phyloP scores from a whole-genome alignment of 2,113 vertebrate genomes.

The Rhynchopsitta pachyrhyncha region DNA sequence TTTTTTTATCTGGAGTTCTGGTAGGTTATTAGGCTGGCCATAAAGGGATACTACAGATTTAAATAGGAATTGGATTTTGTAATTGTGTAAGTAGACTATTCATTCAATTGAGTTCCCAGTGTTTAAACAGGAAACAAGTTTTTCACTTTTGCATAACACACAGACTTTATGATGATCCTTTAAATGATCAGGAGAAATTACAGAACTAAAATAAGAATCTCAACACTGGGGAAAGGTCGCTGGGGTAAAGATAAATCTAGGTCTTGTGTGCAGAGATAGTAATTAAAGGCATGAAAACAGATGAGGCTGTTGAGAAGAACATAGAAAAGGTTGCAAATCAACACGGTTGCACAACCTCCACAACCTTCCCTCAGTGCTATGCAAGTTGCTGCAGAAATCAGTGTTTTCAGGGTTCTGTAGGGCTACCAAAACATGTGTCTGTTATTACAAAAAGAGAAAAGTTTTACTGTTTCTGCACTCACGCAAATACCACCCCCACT shows the following conservation, averaged over 20 bases:
- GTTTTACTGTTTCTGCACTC: not conserved
- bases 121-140: not conserved
- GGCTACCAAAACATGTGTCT: not conserved
- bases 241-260: not conserved
- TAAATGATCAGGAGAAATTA: constrained; percentile 16
- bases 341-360: not conserved
- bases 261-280: not conserved
- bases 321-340: not conserved
- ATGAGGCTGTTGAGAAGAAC: not conserved
- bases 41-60: not conserved
- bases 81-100: not conserved
- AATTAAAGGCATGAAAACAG: constrained; percentile 25
- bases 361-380: not conserved
- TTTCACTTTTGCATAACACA: not conserved
- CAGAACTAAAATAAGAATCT: constrained; percentile 1
- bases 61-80: not conserved
- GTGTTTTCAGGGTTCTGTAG: not conserved
- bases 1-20: not conserved
- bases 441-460: not conserved
- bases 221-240: not conserved
- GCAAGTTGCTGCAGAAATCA: not conserved
- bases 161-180: not conserved
- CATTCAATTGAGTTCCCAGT: not conserved
- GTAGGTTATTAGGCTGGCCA: not conserved
- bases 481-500: not conserved